phyloP scores from a whole-genome alignment of 1,140 invertebrate species.

The Bombus superbus region DNA sequence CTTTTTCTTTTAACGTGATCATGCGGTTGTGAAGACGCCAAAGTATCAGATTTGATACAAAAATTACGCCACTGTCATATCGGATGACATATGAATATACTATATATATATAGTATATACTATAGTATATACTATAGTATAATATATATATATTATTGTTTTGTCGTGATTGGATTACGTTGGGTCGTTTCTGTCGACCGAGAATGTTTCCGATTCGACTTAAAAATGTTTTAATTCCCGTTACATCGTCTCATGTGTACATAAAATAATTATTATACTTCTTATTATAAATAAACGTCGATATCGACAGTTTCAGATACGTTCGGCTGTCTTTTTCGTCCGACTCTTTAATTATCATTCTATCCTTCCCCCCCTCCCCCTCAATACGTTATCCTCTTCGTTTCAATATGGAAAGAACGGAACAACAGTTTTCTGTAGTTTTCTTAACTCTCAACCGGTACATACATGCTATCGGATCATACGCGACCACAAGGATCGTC shows the following conservation, averaged over 20 bases:
- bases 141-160: conserved; percentile 67
- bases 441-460: too few species aligned
- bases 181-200: conserved; percentile 28
- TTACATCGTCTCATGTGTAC: conserved; percentile 75
- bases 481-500: neutral
- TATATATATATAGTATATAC: too few species aligned
- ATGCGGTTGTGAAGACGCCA: neutral
- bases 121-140: too few species aligned
- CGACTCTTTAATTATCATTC: neutral
- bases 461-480: too few species aligned
- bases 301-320: conserved; percentile 73
- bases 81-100: conserved; percentile 39
- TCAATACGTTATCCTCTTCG: neutral
- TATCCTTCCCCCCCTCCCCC: neutral
- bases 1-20: neutral
- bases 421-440: neutral
- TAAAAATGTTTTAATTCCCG: conserved; percentile 73
- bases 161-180: conserved; percentile 54
- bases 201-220: conserved; percentile 53
- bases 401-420: neutral
- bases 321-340: conserved; percentile 19
- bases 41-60: conserved; percentile 8
- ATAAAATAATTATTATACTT: conserved; percentile 80
- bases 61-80: conserved; percentile 52
- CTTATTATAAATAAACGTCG: conserved; percentile 81